These are phyloP conservation scores for Archilochus colubris DNA, from an alignment of 2,113 vertebrate species.

Conservation along the genomic window DNA sequence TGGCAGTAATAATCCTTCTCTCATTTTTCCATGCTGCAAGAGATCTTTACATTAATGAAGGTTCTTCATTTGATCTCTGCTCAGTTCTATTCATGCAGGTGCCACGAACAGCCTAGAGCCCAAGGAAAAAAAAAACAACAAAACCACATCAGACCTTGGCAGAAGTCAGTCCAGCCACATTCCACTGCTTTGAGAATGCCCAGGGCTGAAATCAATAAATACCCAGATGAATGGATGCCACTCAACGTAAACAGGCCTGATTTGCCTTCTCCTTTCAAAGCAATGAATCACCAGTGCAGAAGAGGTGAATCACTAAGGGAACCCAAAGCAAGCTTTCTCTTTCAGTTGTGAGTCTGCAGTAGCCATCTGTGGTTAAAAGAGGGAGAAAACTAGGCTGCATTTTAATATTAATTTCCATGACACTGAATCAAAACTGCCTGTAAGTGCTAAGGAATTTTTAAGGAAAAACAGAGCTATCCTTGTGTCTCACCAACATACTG, in stretches of 20 bases:
- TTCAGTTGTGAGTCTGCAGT: not conserved
- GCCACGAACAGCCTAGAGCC: not conserved
- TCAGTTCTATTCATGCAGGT: not conserved
- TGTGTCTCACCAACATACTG: not conserved
- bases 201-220: not conserved
- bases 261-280: not conserved
- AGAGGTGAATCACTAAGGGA: not conserved
- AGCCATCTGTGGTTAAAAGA: not conserved
- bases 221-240: not conserved
- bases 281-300: not conserved
- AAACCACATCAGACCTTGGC: rapidly evolving
- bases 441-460: slow-evolving; percentile 56
- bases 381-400: not conserved
- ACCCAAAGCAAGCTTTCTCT: not conserved
- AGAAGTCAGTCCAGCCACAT: not conserved
- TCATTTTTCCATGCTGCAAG: not conserved
- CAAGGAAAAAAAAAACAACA: not conserved
- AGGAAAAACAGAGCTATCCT: slow-evolving; percentile 38
- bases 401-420: slow-evolving; percentile 27
- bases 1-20: not conserved
- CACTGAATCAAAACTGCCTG: slow-evolving; percentile 40
- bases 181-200: not conserved
- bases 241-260: not conserved
- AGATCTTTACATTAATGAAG: not conserved
- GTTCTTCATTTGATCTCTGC: not conserved